These are phyloP conservation scores for Oligia fasciuncula DNA, from an alignment of 2,888 invertebrate species.

Conservation along the genomic window DNA sequence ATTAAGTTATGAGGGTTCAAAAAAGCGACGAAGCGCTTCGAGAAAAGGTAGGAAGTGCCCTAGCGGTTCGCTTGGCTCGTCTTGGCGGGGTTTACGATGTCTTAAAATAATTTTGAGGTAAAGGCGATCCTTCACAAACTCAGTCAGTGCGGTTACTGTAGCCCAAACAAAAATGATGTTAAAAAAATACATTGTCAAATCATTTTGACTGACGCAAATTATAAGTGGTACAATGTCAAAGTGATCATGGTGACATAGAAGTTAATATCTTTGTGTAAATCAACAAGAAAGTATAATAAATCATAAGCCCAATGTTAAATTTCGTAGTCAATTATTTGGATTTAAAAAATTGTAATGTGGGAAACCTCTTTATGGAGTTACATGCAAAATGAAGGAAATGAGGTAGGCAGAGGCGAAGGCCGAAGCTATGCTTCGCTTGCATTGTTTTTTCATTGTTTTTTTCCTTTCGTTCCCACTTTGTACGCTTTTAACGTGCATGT, in stretches of 20 bases:
- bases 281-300: constrained; percentile 58
- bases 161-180: neutral
- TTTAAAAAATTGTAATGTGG: constrained; percentile 75
- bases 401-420: constrained; percentile 60
- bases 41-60: too few relatives aligned
- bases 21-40: too few relatives aligned
- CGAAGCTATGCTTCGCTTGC: neutral
- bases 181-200: constrained; percentile 30
- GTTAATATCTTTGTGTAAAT: constrained; percentile 62
- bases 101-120: neutral
- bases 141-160: neutral
- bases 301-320: constrained; percentile 69
- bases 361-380: constrained; percentile 71
- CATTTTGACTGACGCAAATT: constrained; percentile 27
- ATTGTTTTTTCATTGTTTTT: neutral
- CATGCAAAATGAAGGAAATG: constrained; percentile 69
- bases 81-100: neutral
- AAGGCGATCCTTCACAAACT: constrained; percentile 8
- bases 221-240: constrained; percentile 50
- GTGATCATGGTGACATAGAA: constrained; percentile 74
- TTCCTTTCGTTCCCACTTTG: neutral
- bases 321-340: constrained; percentile 52
- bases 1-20: too few relatives aligned
- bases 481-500: neutral
- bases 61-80: too few relatives aligned